A percentile compares a stretch with the other conserved stretches of the same genome.
These are phyloP conservation scores for Ichneumoninae sp. DNA, from an alignment of 2,888 invertebrate genomes.

Conservation along the genomic window DNA sequence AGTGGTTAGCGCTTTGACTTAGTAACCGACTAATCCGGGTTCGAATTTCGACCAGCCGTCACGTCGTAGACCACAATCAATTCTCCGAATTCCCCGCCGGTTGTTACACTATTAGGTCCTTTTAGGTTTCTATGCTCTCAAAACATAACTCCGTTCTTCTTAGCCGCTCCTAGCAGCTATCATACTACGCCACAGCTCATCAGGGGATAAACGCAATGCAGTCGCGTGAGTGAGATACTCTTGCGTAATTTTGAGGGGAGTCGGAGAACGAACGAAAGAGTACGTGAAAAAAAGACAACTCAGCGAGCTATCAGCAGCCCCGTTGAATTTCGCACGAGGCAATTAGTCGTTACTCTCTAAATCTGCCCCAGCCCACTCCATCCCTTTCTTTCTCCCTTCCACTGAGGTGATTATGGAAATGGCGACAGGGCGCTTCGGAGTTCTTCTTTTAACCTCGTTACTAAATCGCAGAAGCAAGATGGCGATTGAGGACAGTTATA, in stretches of 20 bases:
- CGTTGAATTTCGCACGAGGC: conserved; percentile 45
- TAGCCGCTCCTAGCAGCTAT: not conserved
- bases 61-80: no score
- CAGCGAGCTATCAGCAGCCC: conserved; percentile 20
- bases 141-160: not conserved
- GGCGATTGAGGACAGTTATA: conserved; percentile 52
- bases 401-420: conserved; percentile 65
- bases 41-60: no score
- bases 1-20: no score
- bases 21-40: no score
- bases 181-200: not conserved
- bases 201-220: not conserved
- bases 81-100: no score
- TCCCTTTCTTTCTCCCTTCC: conserved; percentile 39
- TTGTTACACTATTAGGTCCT: no score
- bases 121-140: not conserved
- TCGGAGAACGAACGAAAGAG: not conserved
- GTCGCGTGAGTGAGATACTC: not conserved
- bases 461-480: conserved; percentile 58
- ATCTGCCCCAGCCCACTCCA: conserved; percentile 28
- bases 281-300: not conserved
- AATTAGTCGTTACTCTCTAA: conserved; percentile 52
- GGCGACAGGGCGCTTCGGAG: conserved; percentile 44
- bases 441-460: conserved; percentile 63
- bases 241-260: not conserved